Percentiles rank a stretch among this genome's conserved stretches.
Evolutionary conservation across 2,888 invertebrate genomes (phyloP).

Genomic region (Leptura quadrifasciata): DNA sequence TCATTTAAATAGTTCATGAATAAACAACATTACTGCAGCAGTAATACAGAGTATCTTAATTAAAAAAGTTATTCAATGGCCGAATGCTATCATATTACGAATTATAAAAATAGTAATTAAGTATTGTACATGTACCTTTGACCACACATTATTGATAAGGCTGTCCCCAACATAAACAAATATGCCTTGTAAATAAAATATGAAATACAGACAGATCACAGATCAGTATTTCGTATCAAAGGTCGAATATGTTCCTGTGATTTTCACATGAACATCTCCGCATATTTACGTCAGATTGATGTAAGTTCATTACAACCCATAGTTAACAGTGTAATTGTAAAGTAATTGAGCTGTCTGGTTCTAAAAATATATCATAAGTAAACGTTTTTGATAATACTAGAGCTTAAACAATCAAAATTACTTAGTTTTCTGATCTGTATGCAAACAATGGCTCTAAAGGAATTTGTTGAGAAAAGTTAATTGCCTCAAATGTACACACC

Average conservation of each 20-base stretch:
- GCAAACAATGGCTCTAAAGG: too few species aligned
- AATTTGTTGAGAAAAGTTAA: too few species aligned
- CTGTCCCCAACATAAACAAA: constrained; percentile 30
- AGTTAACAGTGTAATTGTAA: not conserved
- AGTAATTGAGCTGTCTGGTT: not conserved
- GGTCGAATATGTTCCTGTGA: constrained; percentile 35
- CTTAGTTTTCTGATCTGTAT: too few species aligned
- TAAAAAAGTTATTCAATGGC: not conserved
- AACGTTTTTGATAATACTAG: too few species aligned
- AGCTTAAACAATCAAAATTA: too few species aligned
- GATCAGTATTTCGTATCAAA: constrained; percentile 21
- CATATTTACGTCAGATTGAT: constrained; percentile 26
- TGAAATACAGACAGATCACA: constrained; percentile 23
- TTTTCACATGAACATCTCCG: constrained; percentile 34
- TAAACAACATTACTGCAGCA: too few species aligned
- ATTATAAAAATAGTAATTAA: constrained; percentile 19
- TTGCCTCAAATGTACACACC: too few species aligned
- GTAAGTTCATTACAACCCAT: not conserved
- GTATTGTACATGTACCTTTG: constrained; percentile 26
- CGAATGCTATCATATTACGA: not conserved
- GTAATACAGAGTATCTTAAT: too few species aligned
- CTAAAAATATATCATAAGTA: not conserved
- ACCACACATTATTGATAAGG: constrained; percentile 31
- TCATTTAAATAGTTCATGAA: too few species aligned
- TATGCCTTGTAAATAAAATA: constrained; percentile 15